Base-by-base conservation (phyloP, 1,140 invertebrate species). In the Himalopsyche phryganea region DNA sequence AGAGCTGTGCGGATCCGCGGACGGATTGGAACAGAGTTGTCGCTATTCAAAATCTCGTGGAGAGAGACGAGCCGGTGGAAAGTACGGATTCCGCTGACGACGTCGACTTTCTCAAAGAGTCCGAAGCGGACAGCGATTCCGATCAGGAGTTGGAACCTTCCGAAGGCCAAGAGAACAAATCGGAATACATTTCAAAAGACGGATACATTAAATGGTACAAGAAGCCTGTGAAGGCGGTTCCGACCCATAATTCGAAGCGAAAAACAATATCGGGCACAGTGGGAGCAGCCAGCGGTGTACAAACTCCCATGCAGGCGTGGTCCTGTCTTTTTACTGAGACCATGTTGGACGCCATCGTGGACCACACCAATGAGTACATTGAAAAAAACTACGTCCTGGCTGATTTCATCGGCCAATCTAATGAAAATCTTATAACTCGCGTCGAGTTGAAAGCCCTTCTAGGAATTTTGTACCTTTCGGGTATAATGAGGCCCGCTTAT, bases 371-470 rank as follows among this genome's bases (percentile, higher is more conserved):
- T 69, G 68, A 72, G 47, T 69, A 73, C 65, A 73, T 79, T 46
- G 44, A 61, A 4, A 69, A 49, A 48, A 66, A 57, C 14, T 46
- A 53, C 42, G 58, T 58, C 2, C 42, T 40, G 7, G 52, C 49
- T 19, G 48, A 53, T 19, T 54, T 64, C 36, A 60, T 55, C 6
- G 62, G 55, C 6, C 58, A 64, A 20, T 14, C 53, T 17, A 50
- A 60, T 42, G 62, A 64, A 28, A 45, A 61, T 38, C 48, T 56
- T 1, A 79, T 72, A 40, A 71, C 65, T 57, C 52, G 68, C 28
- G 52, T 56, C 49, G 78, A 80, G 74, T 68, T 81, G 50, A 77
- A 74, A 71, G 74, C 72, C 50, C 58, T 80, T 28, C 71, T 82
- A 63, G 79, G 77, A 23, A 68, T 80, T 54, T 63, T 80, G 40